phyloP scores from a whole-genome alignment of 2,113 vertebrate species.

The Formicarius rufipectus region DNA sequence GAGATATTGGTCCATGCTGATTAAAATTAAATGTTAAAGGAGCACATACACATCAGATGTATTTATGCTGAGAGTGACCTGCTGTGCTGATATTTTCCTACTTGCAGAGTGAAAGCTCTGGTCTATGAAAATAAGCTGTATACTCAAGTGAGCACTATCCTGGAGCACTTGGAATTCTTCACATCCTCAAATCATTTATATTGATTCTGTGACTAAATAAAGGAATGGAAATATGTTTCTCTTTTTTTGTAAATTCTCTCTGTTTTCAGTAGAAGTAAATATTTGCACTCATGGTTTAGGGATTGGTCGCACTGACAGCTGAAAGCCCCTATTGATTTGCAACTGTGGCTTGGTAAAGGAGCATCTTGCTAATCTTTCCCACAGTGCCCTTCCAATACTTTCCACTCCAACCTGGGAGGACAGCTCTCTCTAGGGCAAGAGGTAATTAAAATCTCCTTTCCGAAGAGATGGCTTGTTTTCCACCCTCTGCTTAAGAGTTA shows the following conservation, averaged over 20 bases:
- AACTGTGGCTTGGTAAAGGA: not conserved
- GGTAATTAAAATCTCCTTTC: constrained; percentile 7
- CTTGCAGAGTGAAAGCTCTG: not conserved
- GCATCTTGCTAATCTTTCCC: not conserved
- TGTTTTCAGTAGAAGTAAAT: constrained; percentile 39
- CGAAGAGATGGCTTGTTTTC: not conserved
- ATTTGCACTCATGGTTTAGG: constrained; percentile 17
- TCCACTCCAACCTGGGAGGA: not conserved
- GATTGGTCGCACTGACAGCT: constrained; percentile 44
- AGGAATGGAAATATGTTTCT: constrained; percentile 36
- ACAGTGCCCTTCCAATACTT: not conserved
- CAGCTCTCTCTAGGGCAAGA: constrained; percentile 3
- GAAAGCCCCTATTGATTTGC: constrained; percentile 46
- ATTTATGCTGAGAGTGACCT: not conserved
- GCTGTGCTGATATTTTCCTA: not conserved
- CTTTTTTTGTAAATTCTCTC: constrained; percentile 31
- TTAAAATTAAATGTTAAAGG: constrained; percentile 39
- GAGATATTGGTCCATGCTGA: not conserved
- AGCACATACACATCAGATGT: not conserved
- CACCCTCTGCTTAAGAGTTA: not conserved
- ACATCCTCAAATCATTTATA: constrained; percentile 39
- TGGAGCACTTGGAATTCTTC: constrained; percentile 10
- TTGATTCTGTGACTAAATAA: constrained; percentile 54
- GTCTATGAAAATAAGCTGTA: constrained; percentile 37
- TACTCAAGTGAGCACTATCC: not conserved